phyloP scores from a whole-genome alignment of 2,888 invertebrate genomes.

The Polia nebulosa region DNA sequence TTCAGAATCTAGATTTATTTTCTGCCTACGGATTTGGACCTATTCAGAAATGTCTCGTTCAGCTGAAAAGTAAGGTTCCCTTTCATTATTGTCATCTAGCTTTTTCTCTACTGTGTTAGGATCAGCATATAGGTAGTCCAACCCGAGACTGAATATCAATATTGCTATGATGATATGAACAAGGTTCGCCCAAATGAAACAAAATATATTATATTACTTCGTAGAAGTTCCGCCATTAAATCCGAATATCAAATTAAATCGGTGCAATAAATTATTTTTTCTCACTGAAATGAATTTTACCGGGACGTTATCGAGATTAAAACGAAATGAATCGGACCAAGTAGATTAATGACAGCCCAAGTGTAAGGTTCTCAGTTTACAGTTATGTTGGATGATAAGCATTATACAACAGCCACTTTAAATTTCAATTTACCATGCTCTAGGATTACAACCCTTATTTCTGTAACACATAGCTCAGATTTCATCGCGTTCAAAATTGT shows the following conservation, averaged over 20 bases:
- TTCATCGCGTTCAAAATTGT: conserved; percentile 8
- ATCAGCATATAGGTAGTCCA: not conserved
- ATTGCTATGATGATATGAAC: not conserved
- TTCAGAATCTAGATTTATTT: conserved; percentile 19
- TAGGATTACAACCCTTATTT: conserved; percentile 37
- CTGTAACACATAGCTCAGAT: conserved; percentile 26
- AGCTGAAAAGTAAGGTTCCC: not conserved
- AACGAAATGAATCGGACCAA: conserved; percentile 67
- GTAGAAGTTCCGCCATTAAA: conserved; percentile 13
- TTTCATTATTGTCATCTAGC: conserved; percentile 7
- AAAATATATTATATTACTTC: conserved; percentile 20
- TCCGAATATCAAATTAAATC: conserved; percentile 43
- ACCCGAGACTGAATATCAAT: not conserved
- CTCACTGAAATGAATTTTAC: conserved; percentile 57
- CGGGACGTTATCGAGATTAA: conserved; percentile 65
- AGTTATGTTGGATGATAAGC: conserved; percentile 46
- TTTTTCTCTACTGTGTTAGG: not conserved
- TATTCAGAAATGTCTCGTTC: conserved; percentile 2
- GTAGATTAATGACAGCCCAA: conserved; percentile 68
- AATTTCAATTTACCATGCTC: conserved; percentile 37
- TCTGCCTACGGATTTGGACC: not conserved
- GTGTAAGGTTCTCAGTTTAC: conserved; percentile 55
- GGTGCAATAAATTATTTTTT: conserved; percentile 61
- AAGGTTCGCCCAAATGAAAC: not conserved
- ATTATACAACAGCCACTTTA: conserved; percentile 40